These are phyloP conservation scores for Asbolus verrucosus DNA, from an alignment of 1,140 invertebrate genomes.

Conservation along the genomic window DNA sequence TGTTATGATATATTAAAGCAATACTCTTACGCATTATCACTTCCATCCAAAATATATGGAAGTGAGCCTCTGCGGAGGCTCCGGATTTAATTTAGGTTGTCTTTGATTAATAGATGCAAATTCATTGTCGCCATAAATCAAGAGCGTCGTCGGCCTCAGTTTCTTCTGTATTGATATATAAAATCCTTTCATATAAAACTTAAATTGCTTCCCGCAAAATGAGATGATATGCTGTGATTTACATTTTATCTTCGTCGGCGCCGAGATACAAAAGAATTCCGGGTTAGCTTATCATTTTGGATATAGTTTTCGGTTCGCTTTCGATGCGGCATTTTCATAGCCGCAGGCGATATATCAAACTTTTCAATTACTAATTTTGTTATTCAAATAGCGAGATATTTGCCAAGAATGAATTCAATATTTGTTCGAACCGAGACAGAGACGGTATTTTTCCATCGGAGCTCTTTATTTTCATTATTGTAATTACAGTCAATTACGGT, in stretches of 20 bases:
- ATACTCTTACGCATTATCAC: background rate
- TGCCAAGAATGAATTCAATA: conserved; percentile 22
- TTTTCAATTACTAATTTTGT: conserved; percentile 38
- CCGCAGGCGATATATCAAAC: conserved; percentile 25
- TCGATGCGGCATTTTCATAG: conserved; percentile 21
- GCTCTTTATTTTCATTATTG: conserved; percentile 17
- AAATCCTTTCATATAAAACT: conserved; percentile 35
- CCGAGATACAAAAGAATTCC: conserved; percentile 32
- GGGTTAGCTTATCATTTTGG: conserved; percentile 33
- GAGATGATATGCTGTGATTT: conserved; percentile 37
- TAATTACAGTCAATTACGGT: conserved; percentile 36
- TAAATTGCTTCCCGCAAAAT: conserved; percentile 23
- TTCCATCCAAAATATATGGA: background rate
- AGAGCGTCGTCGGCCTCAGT: background rate
- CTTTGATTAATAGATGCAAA: conserved; percentile 10
- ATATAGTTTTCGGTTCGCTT: conserved; percentile 33
- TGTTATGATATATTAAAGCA: too few species aligned
- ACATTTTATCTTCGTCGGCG: conserved; percentile 31
- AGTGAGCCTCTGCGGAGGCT: background rate
- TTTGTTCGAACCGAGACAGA: background rate
- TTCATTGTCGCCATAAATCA: conserved; percentile 18
- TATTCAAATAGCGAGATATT: conserved; percentile 35
- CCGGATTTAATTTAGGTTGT: conserved; percentile 21
- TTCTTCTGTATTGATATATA: conserved; percentile 31
- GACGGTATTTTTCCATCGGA: conserved; percentile 3